These are phyloP conservation scores for Struthidea cinerea DNA, from an alignment of 2,113 vertebrate genomes.

Conservation along the genomic window DNA sequence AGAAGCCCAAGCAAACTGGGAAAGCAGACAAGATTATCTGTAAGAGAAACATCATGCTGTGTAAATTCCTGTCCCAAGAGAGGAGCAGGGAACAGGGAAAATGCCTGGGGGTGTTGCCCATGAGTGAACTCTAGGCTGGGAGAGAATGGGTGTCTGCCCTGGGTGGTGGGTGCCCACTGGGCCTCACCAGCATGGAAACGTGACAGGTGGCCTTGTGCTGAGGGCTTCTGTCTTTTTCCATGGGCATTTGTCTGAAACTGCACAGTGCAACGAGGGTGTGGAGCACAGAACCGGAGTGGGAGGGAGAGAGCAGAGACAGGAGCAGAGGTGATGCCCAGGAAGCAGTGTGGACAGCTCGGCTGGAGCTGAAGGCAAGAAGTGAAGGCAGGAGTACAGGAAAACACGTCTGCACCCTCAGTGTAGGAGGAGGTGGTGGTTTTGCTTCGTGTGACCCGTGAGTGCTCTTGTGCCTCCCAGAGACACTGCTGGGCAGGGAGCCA, in stretches of 20 bases:
- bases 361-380: not conserved
- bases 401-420: not conserved
- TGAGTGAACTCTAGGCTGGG: not conserved
- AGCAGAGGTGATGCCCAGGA: not conserved
- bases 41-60: not conserved
- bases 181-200: not conserved
- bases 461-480: not conserved
- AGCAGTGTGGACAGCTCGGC: not conserved
- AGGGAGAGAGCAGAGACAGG: not conserved
- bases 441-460: rapidly evolving
- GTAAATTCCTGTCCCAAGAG: not conserved
- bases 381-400: not conserved
- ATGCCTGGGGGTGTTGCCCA: not conserved
- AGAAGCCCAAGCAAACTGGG: not conserved
- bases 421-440: not conserved
- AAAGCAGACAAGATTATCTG: not conserved
- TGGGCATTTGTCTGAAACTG: not conserved
- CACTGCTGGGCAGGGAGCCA: rapidly evolving
- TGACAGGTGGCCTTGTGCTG: not conserved
- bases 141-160: not conserved
- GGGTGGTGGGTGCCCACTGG: not conserved
- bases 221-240: not conserved
- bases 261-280: not conserved
- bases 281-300: rapidly evolving
- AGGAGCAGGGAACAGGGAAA: not conserved